Base-by-base conservation (phyloP, 2,113 vertebrate species). In the Abramis brama region DNA sequence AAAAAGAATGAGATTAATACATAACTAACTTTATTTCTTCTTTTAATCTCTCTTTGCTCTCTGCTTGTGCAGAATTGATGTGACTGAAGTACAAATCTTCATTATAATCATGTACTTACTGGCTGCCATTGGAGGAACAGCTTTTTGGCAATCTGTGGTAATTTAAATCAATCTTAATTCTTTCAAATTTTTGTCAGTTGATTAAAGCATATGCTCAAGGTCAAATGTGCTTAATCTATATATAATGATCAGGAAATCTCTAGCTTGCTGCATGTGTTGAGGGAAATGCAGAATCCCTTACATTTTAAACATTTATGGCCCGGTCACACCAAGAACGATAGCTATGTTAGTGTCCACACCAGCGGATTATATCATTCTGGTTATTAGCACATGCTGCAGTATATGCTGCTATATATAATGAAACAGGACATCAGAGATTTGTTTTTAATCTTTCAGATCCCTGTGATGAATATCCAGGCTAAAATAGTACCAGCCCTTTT, bases 11-110 rank as follows among this genome's bases (percentile, higher is more conserved):
- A 73, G 43, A 52, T n/a, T 81, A 92, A 93, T 87, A 92, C 93
- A 93, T 91, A 89, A 81, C 71, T 12, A 43, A 94, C 83, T 94
- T 95, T 95, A 92, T 93, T 71, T 68, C 19, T 79, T 91, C 92
- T 90, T 92, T 71, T 77, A 27, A 33, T 86, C 55, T 5, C 90
- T 92, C 89, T 93, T 91, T 93, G 80, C 39, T 82, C 91, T 78
- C 94, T 95, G 79, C 92, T 91, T 94, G 93, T 94, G 94, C 95
- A 97, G 97, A 94, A 97, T 97, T 95, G 97, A 97, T 95, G 96
- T 97, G 95, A 97, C 97, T 93, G 97, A 97, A 93, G 97, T 97
- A 83, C 97, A 97, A 94, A 94, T 97, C 95, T 97, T 96, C 96
- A 96, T 97, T 94, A 96, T 97, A 94, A 92, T 91, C 93, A 95